Conservation (phyloP, 2,113 vertebrate genomes). For the Machaerirhynchus nigripectus region DNA sequence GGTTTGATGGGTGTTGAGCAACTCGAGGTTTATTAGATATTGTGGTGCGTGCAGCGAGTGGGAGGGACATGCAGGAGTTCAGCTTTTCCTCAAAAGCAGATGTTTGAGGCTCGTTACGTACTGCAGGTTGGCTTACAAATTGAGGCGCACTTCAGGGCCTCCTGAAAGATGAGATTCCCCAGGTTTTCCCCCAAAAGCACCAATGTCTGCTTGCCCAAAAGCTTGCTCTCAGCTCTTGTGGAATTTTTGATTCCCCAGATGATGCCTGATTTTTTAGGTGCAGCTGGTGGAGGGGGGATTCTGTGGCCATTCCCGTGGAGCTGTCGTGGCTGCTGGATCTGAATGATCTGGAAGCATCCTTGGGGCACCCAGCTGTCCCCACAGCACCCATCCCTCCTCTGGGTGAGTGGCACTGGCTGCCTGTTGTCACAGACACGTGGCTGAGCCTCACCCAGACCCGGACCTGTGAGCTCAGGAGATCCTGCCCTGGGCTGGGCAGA, state of each 20-base stretch:
- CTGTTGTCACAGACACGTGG: neutral
- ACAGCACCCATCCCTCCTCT: neutral
- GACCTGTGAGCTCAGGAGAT: neutral
- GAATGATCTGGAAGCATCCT: neutral
- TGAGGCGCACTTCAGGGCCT: neutral
- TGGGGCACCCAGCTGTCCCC: neutral
- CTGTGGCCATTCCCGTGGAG: accelerated
- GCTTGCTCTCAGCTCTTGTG: neutral
- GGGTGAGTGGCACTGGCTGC: neutral
- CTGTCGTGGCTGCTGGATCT: accelerated
- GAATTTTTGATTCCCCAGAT: neutral
- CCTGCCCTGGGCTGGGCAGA: neutral
- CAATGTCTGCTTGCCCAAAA: neutral
- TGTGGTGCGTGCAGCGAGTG: accelerated
- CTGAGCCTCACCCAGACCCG: neutral
- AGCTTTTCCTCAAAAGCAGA: neutral
- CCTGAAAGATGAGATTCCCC: neutral
- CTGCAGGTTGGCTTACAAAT: neutral
- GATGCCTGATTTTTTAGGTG: neutral
- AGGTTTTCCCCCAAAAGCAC: neutral
- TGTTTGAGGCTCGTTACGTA: accelerated
- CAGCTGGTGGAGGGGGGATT: neutral
- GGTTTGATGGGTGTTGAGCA: neutral
- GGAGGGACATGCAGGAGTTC: neutral
- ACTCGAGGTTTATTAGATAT: neutral